phyloP scores from a whole-genome alignment of 2,113 vertebrate genomes.

The Poeciliopsis occidentalis region DNA sequence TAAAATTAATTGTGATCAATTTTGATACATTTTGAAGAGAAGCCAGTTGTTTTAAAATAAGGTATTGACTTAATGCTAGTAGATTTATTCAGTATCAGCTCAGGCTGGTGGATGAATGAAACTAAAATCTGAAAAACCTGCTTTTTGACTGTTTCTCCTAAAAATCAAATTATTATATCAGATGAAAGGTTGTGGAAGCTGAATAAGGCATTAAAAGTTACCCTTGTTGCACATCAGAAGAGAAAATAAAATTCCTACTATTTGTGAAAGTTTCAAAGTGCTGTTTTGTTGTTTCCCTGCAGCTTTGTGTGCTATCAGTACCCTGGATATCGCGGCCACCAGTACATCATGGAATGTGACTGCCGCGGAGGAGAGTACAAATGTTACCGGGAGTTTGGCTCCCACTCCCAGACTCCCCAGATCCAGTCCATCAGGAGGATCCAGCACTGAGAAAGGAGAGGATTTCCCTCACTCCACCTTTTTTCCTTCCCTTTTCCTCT shows the following conservation, averaged over 20 bases:
- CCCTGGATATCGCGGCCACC: constrained; percentile 95
- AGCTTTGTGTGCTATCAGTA: constrained; percentile 98
- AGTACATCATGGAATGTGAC: constrained; percentile 94
- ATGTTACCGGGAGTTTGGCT: constrained; percentile 94
- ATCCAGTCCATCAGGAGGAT: constrained; percentile 96
- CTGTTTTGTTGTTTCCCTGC: constrained; percentile 20
- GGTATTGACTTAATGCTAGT: neutral
- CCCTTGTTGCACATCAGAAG: neutral
- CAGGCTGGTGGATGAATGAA: neutral
- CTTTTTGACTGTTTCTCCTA: too few relatives aligned
- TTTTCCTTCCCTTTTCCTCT: constrained; percentile 28
- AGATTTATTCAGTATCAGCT: too few relatives aligned
- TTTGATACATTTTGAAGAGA: neutral
- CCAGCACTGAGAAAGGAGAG: constrained; percentile 86
- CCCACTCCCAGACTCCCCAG: constrained; percentile 93
- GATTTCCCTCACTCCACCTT: constrained; percentile 31
- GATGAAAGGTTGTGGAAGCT: neutral
- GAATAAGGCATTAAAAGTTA: neutral
- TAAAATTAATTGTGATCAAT: neutral
- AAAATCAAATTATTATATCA: too few relatives aligned
- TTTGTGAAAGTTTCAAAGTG: neutral
- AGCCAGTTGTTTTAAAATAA: neutral
- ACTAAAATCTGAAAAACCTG: neutral
- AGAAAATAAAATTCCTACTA: neutral
- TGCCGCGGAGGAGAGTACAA: constrained; percentile 93